Conservation (phyloP, 2,888 invertebrate species). For the Himalopsyche japonica region DNA sequence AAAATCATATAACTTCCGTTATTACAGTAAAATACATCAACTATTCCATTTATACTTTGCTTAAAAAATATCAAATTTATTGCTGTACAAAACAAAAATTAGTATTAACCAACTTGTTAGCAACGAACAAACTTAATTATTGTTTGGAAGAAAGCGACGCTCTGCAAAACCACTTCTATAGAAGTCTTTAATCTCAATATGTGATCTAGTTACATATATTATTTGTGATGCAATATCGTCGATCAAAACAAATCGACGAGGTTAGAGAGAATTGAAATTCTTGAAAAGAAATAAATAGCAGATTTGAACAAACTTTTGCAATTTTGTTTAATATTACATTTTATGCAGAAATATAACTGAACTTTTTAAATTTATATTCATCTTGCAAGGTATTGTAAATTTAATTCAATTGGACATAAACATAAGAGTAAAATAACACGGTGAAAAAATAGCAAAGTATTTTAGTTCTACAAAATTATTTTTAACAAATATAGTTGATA, state of each 20-base stretch:
- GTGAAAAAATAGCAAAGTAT: too few relatives aligned
- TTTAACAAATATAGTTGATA: too few relatives aligned
- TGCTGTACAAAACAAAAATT: too few relatives aligned
- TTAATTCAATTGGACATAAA: background rate
- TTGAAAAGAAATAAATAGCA: background rate
- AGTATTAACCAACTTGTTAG: too few relatives aligned
- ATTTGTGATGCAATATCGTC: slow-evolving; percentile 9
- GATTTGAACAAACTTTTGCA: background rate
- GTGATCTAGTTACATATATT: slow-evolving; percentile 30
- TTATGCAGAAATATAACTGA: background rate
- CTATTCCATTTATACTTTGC: too few relatives aligned
- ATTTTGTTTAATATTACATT: background rate
- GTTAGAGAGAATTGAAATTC: background rate
- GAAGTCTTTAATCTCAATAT: slow-evolving; percentile 7
- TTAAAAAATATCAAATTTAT: too few relatives aligned
- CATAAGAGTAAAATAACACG: too few relatives aligned
- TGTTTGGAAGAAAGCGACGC: slow-evolving; percentile 18
- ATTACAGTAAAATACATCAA: too few relatives aligned
- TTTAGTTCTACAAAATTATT: too few relatives aligned
- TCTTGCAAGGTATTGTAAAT: background rate
- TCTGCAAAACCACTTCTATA: slow-evolving; percentile 11
- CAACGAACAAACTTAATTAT: background rate
- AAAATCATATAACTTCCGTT: too few relatives aligned
- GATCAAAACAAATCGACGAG: background rate
- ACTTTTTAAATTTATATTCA: background rate